Evolutionary conservation across 2,888 invertebrate genomes (phyloP), one percentile per base, ranked within the genome.

Genomic region (Hirtodrosophila histrioides): DNA sequence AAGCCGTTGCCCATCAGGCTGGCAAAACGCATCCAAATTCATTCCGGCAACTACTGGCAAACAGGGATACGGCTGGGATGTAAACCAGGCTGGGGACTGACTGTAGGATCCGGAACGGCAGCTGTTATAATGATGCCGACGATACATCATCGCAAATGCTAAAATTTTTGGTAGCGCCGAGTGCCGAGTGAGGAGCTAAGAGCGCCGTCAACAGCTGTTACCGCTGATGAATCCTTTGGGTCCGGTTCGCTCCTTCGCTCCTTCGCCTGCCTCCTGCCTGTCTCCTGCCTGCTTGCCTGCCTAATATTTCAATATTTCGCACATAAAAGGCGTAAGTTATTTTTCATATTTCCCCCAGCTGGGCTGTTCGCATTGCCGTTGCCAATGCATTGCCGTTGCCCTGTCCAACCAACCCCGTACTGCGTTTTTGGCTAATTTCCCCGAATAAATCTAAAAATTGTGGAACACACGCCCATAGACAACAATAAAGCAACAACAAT

Each of bases 141-240:
- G 86, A 88, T 88, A 83, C 89, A 86, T 86, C 89, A 88, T 86
- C 89, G 82, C 88, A 87, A 88, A 84, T 86, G 88, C 73, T 80
- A 84, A 84, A 85, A 86, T 84, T 88, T 84, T 86, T 58, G 88
- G 85, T 69, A 75, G 63, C 67, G 49, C 60, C 56, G 56, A 54
- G 70, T 31, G 65, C 49, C 56, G 48, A 64, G 41, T 48, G 45
- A 49, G 43, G 36, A 40, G 50, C 57, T 51, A 33, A 60, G 65
- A 50, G 70, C 74, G 69, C 62, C 86, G 80, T 72, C 88, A 79
- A 74, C 88, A 84, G 83, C 84, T 88, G 88, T 79, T 83, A 75
- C 86, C 83, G 72, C 83, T 84, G 84, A 84, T 84, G 84, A 88
- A 84, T 84, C 84, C 84, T 84, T 84, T 88, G 88, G 81, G 88